Conservation (phyloP, 2,113 vertebrate species). For the Panthera leo region DNA sequence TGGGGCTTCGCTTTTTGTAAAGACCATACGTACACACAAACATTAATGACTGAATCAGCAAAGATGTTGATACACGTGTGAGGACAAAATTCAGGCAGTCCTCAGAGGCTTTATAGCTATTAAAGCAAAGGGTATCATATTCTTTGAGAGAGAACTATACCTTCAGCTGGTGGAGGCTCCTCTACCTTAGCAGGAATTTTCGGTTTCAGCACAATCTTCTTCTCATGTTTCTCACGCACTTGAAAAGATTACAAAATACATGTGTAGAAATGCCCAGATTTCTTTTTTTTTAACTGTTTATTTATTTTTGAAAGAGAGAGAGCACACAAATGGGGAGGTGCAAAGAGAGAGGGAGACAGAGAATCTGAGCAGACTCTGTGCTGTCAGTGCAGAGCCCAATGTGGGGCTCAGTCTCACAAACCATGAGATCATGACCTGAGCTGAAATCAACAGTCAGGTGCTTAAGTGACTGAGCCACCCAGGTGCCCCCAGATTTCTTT, state of each 20-base stretch:
- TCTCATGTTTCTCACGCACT: constrained; percentile 83
- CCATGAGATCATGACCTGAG: too few relatives aligned
- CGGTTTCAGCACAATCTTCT: constrained; percentile 78
- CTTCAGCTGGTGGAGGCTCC: constrained; percentile 75
- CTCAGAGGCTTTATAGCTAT: neutral
- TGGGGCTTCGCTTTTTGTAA: neutral
- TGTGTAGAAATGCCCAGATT: constrained; percentile 66
- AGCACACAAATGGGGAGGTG: too few relatives aligned
- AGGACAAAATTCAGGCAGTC: constrained; percentile 45
- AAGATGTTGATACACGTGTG: neutral
- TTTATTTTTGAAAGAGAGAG: too few relatives aligned
- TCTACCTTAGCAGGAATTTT: constrained; percentile 79
- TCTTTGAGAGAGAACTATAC: constrained; percentile 62
- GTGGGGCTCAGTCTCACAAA: too few relatives aligned
- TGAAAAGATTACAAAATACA: constrained; percentile 82
- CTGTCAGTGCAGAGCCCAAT: too few relatives aligned
- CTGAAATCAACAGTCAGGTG: too few relatives aligned
- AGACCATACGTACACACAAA: constrained; percentile 1
- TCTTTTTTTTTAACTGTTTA: constrained; percentile 38
- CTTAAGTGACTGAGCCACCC: too few relatives aligned
- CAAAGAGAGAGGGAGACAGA: too few relatives aligned
- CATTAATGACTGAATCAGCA: neutral
- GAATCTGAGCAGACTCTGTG: too few relatives aligned
- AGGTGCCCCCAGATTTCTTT: neutral
- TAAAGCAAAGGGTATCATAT: neutral